Evolutionary conservation across 2,888 invertebrate genomes (phyloP), one percentile per base, ranked within the genome.

Genomic region (Neoaliturus tenellus): DNA sequence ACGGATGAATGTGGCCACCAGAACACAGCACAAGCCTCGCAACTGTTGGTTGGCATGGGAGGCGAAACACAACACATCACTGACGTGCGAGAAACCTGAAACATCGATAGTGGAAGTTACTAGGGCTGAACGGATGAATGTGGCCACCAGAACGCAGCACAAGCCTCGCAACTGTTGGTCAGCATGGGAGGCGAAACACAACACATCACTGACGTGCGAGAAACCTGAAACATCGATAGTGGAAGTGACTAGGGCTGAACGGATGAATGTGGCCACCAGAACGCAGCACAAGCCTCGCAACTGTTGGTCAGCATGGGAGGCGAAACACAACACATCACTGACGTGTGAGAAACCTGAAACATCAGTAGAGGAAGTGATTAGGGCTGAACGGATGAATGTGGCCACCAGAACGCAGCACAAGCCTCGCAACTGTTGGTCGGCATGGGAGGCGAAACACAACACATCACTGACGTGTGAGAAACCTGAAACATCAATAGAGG

Each of bases 81-180:
- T 88, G 86, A 41, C 90, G 39, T 85, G 85, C 14, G 78, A 78
- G 71, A 83, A 78, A 28, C 81, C 83, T 84, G 81, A 69, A 83
- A 85, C n/a, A n/a, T n/a, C n/a, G n/a, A n/a, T n/a, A n/a, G n/a
- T n/a, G n/a, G 75, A 2, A 10, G 75, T 44, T 28, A 44, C 83
- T 83, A 95, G 90, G 0, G 93, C 92, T 0, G 94, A 91, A 81
- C 92, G 92, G 86, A 97, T 90, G 89, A 96, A 94, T 87, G 92
- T 93, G 0, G 95, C 95, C 81, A 96, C 92, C 87, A 96, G 91
- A 6, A 94, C 91, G 84, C 95, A 93, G 0, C 95, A 92, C 83
- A 94, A 92, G 12, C 97, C 97, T 87, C 96, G 92, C 51, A 98
- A 92, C 89, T 97, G 96, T 0, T 97, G 97, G 90, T 98, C 98